Base-by-base conservation (phyloP, 2,113 vertebrate genomes). In the Campylorhamphus procurvoides region DNA sequence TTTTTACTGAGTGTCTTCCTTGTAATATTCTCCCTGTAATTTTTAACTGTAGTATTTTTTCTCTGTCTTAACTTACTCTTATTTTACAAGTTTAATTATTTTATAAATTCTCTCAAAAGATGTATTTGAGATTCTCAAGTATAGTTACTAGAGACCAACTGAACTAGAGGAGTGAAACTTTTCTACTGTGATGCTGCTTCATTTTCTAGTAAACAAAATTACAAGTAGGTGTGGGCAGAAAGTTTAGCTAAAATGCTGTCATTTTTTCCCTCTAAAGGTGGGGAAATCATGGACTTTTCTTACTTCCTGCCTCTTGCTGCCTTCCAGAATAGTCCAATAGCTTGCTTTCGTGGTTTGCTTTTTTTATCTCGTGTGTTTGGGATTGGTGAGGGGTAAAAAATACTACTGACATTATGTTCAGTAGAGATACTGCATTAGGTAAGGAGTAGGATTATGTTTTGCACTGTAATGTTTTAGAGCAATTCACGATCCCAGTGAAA, bases 121-220 rank as follows among this genome's bases (percentile, higher is more conserved):
- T 12, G 14, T 18, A 8, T 50, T 80, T 85, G 42, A 77, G 25
- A 20, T 74, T 63, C 33, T 75, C 1, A 1, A 25, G 9, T 64
- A 12, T 19, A 56, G 20, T 60, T 91, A 29, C 7, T 72, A 7
- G 71, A 67, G 44, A 76, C 17, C 12, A 75, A 3, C 11, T 49
- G 59, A 82, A 63, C 12, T 7, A 59, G 44, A 66, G 66, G 89
- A 93, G 17, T 29, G 4, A 66, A 81, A 56, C 17, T 79, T 77
- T 20, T 53, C 23, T 81, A 29, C 5, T 63, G 35, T 66, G 17
- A 17, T 90, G 35, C 18, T 80, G 8, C 39, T 80, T 89, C 27
- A 37, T 72, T 77, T 74, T 89, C 49, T 92, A 76, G 60, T 55
- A 47, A 90, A 71, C 3, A 72, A 58, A 76, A 94, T 22, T 25